Percentiles rank a stretch among this genome's conserved stretches.
Evolutionary conservation across 2,797 vertebrate species (phyloP).

Genomic region (Ibycter americanus): DNA sequence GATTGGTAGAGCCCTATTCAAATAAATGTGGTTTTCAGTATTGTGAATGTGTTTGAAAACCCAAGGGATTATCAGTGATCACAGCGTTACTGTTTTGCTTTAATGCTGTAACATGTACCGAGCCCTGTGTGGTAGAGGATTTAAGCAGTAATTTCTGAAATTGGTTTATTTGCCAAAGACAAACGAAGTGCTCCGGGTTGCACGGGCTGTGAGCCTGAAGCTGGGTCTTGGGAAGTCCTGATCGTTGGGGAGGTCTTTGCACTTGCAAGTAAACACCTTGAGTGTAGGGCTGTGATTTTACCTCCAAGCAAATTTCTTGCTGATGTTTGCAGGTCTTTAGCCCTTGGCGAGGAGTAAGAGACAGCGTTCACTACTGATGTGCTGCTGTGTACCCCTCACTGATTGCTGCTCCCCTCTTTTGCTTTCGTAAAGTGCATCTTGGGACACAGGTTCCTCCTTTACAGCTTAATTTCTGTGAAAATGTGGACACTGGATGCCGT

Average conservation of each 20-base stretch:
- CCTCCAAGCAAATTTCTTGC: not conserved
- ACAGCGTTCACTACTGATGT: accelerated
- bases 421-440: not conserved
- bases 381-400: not conserved
- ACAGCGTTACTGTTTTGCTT: not conserved
- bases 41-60: not conserved
- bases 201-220: not conserved
- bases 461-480: not conserved
- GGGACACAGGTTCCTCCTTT: not conserved
- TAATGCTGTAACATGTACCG: not conserved
- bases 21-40: not conserved
- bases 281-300: not conserved
- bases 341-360: not conserved
- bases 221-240: not conserved
- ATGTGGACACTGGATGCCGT: not conserved
- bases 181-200: not conserved
- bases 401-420: not conserved
- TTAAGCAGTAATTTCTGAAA: conserved; percentile 3
- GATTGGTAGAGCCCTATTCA: not conserved
- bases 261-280: not conserved
- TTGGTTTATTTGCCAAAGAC: not conserved
- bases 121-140: not conserved
- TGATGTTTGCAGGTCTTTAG: not conserved
- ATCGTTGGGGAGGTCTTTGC: not conserved
- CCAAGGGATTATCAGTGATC: not conserved